Base-by-base conservation (phyloP, 2,113 vertebrate species). In the Gnathonemus longibarbis region DNA sequence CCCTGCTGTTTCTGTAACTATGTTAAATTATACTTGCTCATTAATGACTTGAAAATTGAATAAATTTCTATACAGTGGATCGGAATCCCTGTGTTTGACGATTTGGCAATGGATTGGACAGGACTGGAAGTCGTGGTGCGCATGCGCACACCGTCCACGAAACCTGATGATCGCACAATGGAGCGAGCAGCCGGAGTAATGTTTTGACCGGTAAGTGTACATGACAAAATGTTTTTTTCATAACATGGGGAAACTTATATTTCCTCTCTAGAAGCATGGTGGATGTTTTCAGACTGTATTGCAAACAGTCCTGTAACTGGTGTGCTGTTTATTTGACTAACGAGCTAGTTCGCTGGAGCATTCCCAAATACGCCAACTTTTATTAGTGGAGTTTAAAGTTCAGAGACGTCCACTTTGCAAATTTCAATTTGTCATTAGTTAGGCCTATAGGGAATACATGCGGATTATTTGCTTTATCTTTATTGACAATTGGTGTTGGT, bases 341-440 rank as follows among this genome's bases (percentile, higher is more conserved):
- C 39, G 13, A 42, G 48, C 19, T 84, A 21, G 42, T 31, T 62
- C 5, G 52, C 45, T 35, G 39, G 80, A 42, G 24, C 84, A 19
- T 90, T 90, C 21, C 85, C 48, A 24, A 42, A 9, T 52, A 86
- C 83, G 77, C 70, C 89, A 90, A 91, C 90, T 90, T 91, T 89
- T 88, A 35, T 84, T 52, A 35, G 70, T 52, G 62, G 13, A 90
- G 91, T 90, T 50, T 89, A 88, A 91, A 90, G 88, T 91, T 80
- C 74, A 17, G 74, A 42, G 4, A 42, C 31, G 13, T 80, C 13
- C 17, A 17, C 74, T 35, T 35, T 80, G 4, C 31, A 80, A 19
- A 42, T 80, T 17, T 80, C 74, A 80, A 2, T 39, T 19, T 80
- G 74, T 80, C 74, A 8, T 13, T 80, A 80, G 35, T 35, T 70